phyloP scores from a whole-genome alignment of 2,888 invertebrate species.

The Scaptomyza cyrtandrae region DNA sequence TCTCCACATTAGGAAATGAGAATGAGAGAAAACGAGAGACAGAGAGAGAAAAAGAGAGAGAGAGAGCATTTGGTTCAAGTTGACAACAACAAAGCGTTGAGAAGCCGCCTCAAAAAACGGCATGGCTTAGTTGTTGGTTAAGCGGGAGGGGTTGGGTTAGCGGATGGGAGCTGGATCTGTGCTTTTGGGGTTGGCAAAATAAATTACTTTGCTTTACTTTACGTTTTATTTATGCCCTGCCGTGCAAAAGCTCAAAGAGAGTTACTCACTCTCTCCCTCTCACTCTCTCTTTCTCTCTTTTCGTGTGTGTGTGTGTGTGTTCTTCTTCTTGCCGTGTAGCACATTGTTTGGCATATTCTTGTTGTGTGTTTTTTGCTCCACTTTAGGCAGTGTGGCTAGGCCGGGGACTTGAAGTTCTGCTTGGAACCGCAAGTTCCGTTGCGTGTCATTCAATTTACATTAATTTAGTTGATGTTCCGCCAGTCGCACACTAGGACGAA shows the following conservation, averaged over 20 bases:
- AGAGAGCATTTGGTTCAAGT: conserved; percentile 22
- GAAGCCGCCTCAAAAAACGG: conserved; percentile 27
- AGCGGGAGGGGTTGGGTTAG: not conserved
- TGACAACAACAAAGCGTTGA: conserved; percentile 38
- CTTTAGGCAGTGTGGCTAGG: not conserved
- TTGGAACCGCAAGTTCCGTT: conserved; percentile 58
- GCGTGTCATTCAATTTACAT: conserved; percentile 59
- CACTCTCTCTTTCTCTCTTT: not conserved
- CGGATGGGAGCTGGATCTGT: not conserved
- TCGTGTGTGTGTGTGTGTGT: not conserved
- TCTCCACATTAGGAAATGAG: not conserved
- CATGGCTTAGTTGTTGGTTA: conserved; percentile 20
- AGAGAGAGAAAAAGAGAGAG: conserved; percentile 3
- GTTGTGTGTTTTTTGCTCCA: not conserved
- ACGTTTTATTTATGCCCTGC: conserved; percentile 23
- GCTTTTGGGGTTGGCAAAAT: conserved; percentile 36
- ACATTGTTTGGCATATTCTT: conserved; percentile 33
- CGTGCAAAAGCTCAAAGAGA: not conserved
- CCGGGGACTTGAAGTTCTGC: conserved; percentile 43
- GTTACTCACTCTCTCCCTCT: not conserved
- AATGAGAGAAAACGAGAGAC: conserved; percentile 3
- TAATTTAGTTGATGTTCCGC: conserved; percentile 66
- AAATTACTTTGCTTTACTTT: conserved; percentile 60
- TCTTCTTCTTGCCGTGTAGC: conserved; percentile 7
- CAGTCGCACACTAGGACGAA: conserved; percentile 17